Conservation (phyloP, 2,113 vertebrate species). For the Gambusia holbrooki region DNA sequence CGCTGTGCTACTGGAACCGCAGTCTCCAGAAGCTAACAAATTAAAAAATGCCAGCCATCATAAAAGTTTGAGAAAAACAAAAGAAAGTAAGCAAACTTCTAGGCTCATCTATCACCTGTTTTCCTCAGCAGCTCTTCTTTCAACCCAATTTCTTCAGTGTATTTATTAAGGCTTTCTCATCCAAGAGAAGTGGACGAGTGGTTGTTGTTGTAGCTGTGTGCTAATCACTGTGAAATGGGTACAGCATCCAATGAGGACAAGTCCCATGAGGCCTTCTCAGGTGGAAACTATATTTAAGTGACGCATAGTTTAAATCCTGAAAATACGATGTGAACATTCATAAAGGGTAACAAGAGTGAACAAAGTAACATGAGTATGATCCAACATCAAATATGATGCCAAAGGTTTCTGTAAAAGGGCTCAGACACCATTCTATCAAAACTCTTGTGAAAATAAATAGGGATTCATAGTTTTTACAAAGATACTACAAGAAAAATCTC, state of each 20-base stretch:
- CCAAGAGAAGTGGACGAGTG: slow-evolving; percentile 25
- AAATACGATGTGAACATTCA: slow-evolving; percentile 1
- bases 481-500: too few relatives aligned
- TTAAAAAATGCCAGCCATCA: slow-evolving; percentile 12
- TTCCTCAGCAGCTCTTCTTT: slow-evolving; percentile 42
- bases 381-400: too few relatives aligned
- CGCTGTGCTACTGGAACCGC: slow-evolving; percentile 8
- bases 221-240: slow-evolving; percentile 66
- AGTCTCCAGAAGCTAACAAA: slow-evolving; percentile 4
- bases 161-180: slow-evolving; percentile 49
- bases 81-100: slow-evolving; percentile 30
- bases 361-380: not conserved
- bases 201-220: slow-evolving; percentile 52
- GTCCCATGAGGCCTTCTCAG: slow-evolving; percentile 61
- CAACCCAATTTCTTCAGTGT: slow-evolving; percentile 30
- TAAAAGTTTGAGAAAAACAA: slow-evolving; percentile 45
- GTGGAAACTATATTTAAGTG: slow-evolving; percentile 52
- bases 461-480: too few relatives aligned
- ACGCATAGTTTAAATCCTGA: slow-evolving; percentile 23
- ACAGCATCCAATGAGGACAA: slow-evolving; percentile 62
- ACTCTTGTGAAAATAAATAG: too few relatives aligned
- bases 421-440: too few relatives aligned
- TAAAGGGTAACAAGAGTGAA: not conserved
- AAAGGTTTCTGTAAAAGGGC: too few relatives aligned
- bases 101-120: slow-evolving; percentile 56